Base-by-base conservation (phyloP, 2,797 vertebrate species). In the Thaleichthys pacificus region DNA sequence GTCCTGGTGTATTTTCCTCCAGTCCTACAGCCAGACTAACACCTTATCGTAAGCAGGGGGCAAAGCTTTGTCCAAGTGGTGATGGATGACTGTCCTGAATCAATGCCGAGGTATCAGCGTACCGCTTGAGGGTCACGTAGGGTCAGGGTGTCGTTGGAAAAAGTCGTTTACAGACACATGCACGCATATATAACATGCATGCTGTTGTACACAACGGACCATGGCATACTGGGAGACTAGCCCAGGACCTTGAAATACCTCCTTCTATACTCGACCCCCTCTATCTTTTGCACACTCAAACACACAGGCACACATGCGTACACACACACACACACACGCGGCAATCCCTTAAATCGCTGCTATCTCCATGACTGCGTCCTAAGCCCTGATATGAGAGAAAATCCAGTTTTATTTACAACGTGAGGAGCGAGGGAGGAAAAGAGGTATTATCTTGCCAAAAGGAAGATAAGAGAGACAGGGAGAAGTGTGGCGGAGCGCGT, bases 361-460 rank as follows among this genome's bases (percentile, higher is more conserved):
- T 67, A 87, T 91, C 88, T 85, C 73, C 82, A 78, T 77, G 30
- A 70, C 77, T 84, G 85, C 67, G 87, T 89, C 85, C 76, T 64
- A 79, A 30, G 30, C 70, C 19, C 51, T 69, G 84, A 88, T 85
- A 89, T 85, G 84, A 87, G 51, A 64, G 22, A 75, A 58, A 84
- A 84, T 85, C 76, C 84, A 79, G 85, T 86, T 82, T 89, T 87
- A 88, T 85, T 75, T 86, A 84, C 81, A 89, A 86, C 87, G 82
- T 78, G 82, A 83, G 80, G 82, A 77, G 63, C 28, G 85, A 58
- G 24, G 74, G 32, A 65, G 65, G 64, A 30, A 79, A 73, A 62
- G 54, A 66, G 80, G 82, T 74, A 80, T 81, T 91, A 89, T 92
- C 87, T 69, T 85, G 79, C 77, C 54, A 67, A 51, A 75, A 78